Evolutionary conservation across 2,113 vertebrate species (phyloP), one percentile per base, ranked within the genome.

Genomic region (Rhinolophus sinicus): DNA sequence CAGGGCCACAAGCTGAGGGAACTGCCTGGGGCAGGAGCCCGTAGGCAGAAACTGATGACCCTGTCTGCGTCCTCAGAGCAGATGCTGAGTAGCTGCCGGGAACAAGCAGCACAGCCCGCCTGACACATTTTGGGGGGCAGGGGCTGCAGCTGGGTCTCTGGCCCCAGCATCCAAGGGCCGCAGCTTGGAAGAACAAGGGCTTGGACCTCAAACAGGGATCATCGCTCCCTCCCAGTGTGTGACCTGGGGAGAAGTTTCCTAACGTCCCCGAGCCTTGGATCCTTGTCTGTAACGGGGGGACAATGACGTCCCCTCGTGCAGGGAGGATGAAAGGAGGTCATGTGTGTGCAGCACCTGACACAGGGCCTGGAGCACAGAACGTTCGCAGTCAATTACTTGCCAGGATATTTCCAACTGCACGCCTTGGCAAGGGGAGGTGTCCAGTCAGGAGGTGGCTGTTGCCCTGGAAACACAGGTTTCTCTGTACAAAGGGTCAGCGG

Each of bases 381-480:
- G 54, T 65, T 47, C 50, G 18, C 89, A 67, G 64, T 73, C 86
- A 83, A 83, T 96, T 52, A 83, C 14, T 77, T 16, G 92, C 62
- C 78, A 86, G 76, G 77, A 89, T 60, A 47, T 90, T 95, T 95
- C 84, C n/a, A 86, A 93, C 52, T 67, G 67, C 62, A 69, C 69
- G 92, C 64, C 78, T 78, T 58, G 62, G 73, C 90, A 95, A 96
- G 78, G 87, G 78, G 87, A 83, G 73, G 60, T 33, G 22, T 75
- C 84, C 90, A 95, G 60, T 92, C 87, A 83, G 90, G 73, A 92
- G 47, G 90, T 81, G 85, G 82, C 0, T 24, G 90, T 96, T 98
- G 88, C 96, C 97, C 93, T 88, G 96, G 95, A 97, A 97, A 97
- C 96, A 70, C 70, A 92, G 70, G 65, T 95, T 96, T 97, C 75